phyloP scores from a whole-genome alignment of 2,888 invertebrate genomes.

The Peribatodes rhomboidaria region DNA sequence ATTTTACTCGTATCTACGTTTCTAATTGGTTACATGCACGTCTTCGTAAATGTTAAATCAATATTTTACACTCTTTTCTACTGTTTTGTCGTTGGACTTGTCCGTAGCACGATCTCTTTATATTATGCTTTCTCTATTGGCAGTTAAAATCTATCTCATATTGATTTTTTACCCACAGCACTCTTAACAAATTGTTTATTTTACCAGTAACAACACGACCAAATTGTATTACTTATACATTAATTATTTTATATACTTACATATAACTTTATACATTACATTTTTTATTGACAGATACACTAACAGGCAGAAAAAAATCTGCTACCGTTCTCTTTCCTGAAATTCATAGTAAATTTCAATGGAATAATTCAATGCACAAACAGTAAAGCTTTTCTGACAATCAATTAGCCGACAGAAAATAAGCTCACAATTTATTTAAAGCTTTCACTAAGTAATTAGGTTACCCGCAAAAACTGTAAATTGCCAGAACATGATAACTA shows the following conservation, averaged over 20 bases:
- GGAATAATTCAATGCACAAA: conserved; percentile 48
- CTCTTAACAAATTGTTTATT: conserved; percentile 45
- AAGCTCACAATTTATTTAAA: conserved; percentile 45
- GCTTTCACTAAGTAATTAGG: conserved; percentile 49
- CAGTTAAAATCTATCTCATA: conserved; percentile 25
- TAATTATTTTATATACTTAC: conserved; percentile 31
- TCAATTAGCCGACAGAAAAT: conserved; percentile 42
- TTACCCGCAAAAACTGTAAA: conserved; percentile 51
- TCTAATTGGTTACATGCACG: conserved; percentile 55
- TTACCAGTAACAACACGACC: conserved; percentile 78
- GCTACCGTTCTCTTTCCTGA: neutral
- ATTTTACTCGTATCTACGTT: conserved; percentile 23
- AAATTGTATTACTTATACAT: conserved; percentile 73
- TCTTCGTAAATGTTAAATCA: conserved; percentile 48
- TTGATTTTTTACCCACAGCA: conserved; percentile 40
- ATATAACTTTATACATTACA: conserved; percentile 30
- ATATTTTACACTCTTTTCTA: conserved; percentile 45
- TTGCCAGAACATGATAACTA: conserved; percentile 68
- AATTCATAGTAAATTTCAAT: neutral
- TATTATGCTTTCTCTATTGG: conserved; percentile 43
- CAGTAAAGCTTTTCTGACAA: conserved; percentile 45
- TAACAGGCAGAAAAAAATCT: conserved; percentile 51
- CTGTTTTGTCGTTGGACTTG: conserved; percentile 47
- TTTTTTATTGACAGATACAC: conserved; percentile 51
- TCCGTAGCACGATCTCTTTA: conserved; percentile 60